Evolutionary conservation across 64 coral and sea anemone genomes (phyloP).

Genomic region (Pocillopora verrucosa): DNA sequence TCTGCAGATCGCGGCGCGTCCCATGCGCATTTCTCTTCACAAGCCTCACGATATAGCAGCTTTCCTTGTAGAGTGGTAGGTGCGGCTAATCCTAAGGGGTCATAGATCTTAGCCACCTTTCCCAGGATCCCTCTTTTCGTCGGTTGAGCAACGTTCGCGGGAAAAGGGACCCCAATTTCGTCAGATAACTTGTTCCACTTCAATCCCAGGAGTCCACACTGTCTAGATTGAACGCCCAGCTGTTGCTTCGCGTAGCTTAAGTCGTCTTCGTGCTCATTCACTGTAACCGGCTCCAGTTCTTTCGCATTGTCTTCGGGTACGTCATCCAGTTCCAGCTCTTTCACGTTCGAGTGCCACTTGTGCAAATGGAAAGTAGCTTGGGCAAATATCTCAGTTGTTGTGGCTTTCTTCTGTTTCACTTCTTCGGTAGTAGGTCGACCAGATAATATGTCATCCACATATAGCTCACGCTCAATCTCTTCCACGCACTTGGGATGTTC

Average conservation of each 20-base stretch:
- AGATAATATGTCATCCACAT: conserved; percentile 36
- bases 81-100: conserved; percentile 8
- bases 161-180: background rate
- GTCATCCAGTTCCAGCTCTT: background rate
- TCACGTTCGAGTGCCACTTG: background rate
- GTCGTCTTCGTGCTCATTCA: background rate
- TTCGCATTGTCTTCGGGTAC: background rate
- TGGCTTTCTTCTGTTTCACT: conserved; percentile 28
- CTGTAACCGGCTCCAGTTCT: background rate
- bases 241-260: conserved; percentile 35
- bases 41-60: background rate
- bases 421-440: conserved; percentile 25
- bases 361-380: conserved; percentile 21
- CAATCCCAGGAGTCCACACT: conserved; percentile 8
- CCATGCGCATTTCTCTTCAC: conserved; percentile 14
- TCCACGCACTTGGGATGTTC: conserved; percentile 16
- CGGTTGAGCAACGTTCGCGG: background rate
- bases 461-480: conserved; percentile 31
- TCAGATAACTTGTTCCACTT: conserved; percentile 7
- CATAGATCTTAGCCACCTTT: conserved; percentile 12
- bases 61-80: background rate
- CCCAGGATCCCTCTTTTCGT: conserved; percentile 35
- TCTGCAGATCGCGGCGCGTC: conserved; percentile 3
- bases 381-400: conserved; percentile 14
- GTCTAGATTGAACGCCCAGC: background rate